Conservation (phyloP, 2,888 invertebrate genomes). For the Portevinia maculata region DNA sequence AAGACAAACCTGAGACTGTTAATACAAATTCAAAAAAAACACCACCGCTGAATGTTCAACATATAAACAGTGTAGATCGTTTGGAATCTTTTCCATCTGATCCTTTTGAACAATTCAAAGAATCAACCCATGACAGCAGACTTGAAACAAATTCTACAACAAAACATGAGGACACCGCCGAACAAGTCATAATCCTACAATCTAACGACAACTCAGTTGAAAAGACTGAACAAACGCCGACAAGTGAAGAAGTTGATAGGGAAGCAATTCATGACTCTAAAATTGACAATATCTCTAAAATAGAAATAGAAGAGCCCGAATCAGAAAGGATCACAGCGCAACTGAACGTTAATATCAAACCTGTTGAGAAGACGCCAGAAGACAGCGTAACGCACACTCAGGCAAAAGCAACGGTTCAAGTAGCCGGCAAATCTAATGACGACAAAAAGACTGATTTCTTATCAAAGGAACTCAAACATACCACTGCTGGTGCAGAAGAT, state of each 20-base stretch:
- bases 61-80: not conserved
- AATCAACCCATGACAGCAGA: not conserved
- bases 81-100: not conserved
- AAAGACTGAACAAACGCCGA: not conserved
- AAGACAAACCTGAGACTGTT: not conserved
- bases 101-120: slow-evolving; percentile 6
- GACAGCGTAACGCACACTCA: slow-evolving; percentile 18
- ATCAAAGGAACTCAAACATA: slow-evolving; percentile 16
- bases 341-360: not conserved
- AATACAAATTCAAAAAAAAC: not conserved
- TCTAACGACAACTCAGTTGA: not conserved
- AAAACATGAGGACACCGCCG: not conserved
- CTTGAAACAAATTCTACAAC: not conserved
- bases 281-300: not conserved
- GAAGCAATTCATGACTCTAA: not conserved
- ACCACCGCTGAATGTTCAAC: not conserved
- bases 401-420: slow-evolving; percentile 12
- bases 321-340: not conserved
- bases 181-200: not conserved
- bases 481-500: slow-evolving; percentile 12
- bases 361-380: not conserved
- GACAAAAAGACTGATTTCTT: slow-evolving; percentile 57
- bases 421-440: slow-evolving; percentile 13
- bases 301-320: not conserved
- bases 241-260: not conserved